A percentile compares a stretch with the other conserved stretches of the same genome.
phyloP scores from a whole-genome alignment of 2,113 vertebrate species.

The Diphyllodes magnificus region DNA sequence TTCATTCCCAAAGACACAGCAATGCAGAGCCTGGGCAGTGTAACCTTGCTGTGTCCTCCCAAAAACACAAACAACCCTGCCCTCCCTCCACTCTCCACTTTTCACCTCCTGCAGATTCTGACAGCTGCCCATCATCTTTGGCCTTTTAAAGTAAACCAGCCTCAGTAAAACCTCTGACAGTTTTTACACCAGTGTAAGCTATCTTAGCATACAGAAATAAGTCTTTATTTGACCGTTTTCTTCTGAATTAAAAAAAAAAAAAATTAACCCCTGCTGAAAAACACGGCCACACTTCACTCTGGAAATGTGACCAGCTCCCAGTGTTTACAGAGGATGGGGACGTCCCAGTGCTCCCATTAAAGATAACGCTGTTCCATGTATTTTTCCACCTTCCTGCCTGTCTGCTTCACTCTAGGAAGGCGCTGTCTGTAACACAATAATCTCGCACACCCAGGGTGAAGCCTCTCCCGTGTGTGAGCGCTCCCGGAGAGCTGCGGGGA shows the following conservation, averaged over 20 bases:
- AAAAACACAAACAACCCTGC: not conserved
- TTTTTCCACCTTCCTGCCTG: not conserved
- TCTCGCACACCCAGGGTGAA: fast-evolving
- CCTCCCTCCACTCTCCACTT: no score
- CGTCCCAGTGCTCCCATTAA: fast-evolving
- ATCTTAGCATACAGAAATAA: not conserved
- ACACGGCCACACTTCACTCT: not conserved
- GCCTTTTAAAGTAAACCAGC: not conserved
- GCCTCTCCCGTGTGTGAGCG: not conserved
- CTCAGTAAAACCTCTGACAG: not conserved
- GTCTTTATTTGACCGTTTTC: not conserved
- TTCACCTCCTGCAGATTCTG: not conserved
- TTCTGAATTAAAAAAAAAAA: not conserved
- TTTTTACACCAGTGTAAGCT: fast-evolving
- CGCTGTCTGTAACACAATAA: not conserved
- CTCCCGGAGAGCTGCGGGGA: fast-evolving
- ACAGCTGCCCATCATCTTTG: not conserved
- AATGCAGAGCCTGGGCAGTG: not conserved
- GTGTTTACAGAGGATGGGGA: not conserved
- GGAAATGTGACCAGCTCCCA: not conserved
- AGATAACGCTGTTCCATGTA: fast-evolving
- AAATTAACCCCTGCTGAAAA: not conserved
- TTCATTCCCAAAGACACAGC: not conserved
- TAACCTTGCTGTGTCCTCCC: not conserved
- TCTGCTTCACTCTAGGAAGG: not conserved